Percentiles rank a stretch among this genome's conserved stretches.
These are phyloP conservation scores for Arizona elegans DNA, from an alignment of 2,113 vertebrate genomes.

Conservation along the genomic window DNA sequence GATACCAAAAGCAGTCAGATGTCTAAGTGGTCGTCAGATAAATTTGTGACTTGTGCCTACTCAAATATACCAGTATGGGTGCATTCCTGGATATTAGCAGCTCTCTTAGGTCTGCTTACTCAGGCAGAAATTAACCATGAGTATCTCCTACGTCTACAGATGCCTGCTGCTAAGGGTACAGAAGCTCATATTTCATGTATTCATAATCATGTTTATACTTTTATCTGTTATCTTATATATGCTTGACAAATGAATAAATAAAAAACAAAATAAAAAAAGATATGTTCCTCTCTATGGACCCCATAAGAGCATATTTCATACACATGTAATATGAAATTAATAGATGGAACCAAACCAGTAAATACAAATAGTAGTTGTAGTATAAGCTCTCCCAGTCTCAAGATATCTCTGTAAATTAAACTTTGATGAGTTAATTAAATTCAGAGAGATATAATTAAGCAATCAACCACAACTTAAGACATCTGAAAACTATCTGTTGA, in stretches of 20 bases:
- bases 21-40: background rate
- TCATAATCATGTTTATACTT: too few species aligned
- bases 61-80: background rate
- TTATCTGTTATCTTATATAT: too few species aligned
- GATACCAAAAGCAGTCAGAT: background rate
- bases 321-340: background rate
- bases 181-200: too few species aligned
- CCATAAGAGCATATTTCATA: background rate
- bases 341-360: background rate
- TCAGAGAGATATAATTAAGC: conserved; percentile 51
- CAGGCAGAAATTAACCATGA: background rate
- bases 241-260: too few species aligned
- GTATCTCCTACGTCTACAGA: background rate
- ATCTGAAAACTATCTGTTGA: conserved; percentile 44
- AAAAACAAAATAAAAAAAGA: too few species aligned
- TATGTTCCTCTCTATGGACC: background rate
- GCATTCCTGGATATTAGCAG: background rate
- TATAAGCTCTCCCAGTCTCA: conserved; percentile 35
- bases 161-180: background rate
- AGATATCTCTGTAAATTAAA: conserved; percentile 49
- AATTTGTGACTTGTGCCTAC: background rate
- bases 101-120: background rate
- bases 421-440: conserved; percentile 62
- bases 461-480: conserved; percentile 31
- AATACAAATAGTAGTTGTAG: conserved; percentile 41